phyloP scores from a whole-genome alignment of 1,140 invertebrate genomes.

The Dendroctonus valens region DNA sequence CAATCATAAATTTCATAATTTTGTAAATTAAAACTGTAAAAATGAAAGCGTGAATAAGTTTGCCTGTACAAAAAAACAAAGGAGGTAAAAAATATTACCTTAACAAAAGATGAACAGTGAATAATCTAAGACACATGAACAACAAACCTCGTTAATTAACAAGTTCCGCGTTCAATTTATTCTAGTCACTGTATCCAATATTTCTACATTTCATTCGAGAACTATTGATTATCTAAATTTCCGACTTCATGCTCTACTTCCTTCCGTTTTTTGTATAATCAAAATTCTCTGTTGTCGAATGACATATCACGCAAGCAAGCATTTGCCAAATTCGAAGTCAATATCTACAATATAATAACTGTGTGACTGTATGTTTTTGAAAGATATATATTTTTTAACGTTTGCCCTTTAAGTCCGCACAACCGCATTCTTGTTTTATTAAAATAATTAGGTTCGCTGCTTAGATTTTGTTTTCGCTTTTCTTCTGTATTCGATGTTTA shows the following conservation, averaged over 20 bases:
- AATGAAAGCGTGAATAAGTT: constrained; percentile 40
- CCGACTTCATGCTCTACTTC: background rate
- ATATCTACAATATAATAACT: constrained; percentile 49
- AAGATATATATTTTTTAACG: constrained; percentile 44
- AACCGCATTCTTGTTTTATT: constrained; percentile 28
- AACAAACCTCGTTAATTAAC: too few relatives aligned
- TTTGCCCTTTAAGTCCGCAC: constrained; percentile 40
- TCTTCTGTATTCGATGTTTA: constrained; percentile 19
- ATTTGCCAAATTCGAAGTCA: constrained; percentile 52
- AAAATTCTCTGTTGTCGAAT: constrained; percentile 35
- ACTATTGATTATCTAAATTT: too few relatives aligned
- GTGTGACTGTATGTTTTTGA: constrained; percentile 40
- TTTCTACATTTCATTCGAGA: too few relatives aligned
- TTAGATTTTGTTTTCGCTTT: constrained; percentile 23
- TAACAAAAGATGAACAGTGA: too few relatives aligned
- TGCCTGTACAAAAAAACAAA: constrained; percentile 33
- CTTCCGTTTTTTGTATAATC: constrained; percentile 34
- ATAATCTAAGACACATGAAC: too few relatives aligned
- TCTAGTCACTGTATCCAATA: too few relatives aligned
- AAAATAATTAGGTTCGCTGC: constrained; percentile 16
- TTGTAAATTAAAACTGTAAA: constrained; percentile 38
- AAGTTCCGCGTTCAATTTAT: too few relatives aligned
- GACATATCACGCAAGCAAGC: constrained; percentile 40
- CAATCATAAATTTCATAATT: constrained; percentile 46
- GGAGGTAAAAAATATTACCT: constrained; percentile 6